A percentile compares a stretch with the other conserved stretches of the same genome.
These are phyloP conservation scores for Myrmophylax atrothorax DNA, from an alignment of 2,113 vertebrate genomes.

Conservation along the genomic window DNA sequence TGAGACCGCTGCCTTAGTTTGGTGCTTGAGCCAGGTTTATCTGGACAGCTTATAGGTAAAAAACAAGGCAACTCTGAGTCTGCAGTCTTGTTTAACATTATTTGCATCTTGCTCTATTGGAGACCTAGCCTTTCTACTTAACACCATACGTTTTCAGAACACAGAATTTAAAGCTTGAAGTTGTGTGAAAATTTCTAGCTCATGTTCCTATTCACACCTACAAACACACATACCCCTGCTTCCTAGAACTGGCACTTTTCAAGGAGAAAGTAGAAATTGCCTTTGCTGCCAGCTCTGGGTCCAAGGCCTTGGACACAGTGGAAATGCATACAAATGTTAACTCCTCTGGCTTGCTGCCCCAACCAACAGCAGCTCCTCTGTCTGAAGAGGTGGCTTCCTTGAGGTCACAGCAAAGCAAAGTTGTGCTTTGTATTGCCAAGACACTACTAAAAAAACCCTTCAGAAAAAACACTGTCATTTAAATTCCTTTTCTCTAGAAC, in stretches of 20 bases:
- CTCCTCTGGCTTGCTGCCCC: not conserved
- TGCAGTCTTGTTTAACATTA: not conserved
- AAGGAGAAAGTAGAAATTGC: not conserved
- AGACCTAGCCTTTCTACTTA: not conserved
- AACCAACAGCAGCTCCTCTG: not conserved
- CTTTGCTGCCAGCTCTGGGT: not conserved
- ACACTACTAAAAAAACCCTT: not conserved
- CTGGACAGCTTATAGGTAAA: not conserved
- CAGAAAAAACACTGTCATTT: not conserved
- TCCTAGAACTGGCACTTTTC: not conserved
- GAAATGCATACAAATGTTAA: not conserved
- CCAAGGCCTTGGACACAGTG: not conserved
- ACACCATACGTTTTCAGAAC: constrained; percentile 38
- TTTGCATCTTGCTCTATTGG: constrained; percentile 57
- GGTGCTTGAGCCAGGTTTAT: not conserved
- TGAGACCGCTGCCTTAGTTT: not conserved
- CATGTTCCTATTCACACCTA: constrained; percentile 18
- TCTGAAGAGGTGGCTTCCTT: not conserved
- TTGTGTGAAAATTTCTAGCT: not conserved
- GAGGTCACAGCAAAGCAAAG: not conserved
- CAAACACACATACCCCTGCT: not conserved
- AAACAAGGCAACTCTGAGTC: not conserved
- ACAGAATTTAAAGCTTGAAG: not conserved
- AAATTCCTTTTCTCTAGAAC: not conserved
- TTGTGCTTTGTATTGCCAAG: not conserved